These are phyloP conservation scores for Carollia perspicillata DNA, from an alignment of 2,113 vertebrate species.

Conservation along the genomic window DNA sequence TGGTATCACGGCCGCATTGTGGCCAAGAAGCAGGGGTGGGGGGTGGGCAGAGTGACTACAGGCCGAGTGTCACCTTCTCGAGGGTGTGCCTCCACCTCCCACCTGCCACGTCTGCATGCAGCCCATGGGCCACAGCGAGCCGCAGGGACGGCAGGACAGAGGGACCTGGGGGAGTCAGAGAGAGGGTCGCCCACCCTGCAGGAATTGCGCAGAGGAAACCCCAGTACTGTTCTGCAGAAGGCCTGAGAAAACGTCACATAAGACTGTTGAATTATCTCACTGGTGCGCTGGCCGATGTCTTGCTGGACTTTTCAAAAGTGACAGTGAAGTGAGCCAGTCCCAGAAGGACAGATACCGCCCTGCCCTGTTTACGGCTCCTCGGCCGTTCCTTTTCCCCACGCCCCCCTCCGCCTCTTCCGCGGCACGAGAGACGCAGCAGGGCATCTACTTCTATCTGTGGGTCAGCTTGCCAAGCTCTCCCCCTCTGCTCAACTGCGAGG, in stretches of 20 bases:
- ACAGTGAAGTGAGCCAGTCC: neutral
- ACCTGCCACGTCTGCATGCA: too few relatives aligned
- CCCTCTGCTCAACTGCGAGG: neutral
- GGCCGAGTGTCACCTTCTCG: neutral
- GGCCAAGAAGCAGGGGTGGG: neutral
- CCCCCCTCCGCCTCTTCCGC: neutral
- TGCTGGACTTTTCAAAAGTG: neutral
- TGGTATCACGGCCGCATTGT: fast-evolving
- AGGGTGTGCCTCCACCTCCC: neutral
- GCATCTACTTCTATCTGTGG: neutral
- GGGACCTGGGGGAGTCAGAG: neutral
- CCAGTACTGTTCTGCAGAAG: neutral
- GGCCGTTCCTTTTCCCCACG: neutral
- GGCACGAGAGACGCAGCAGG: neutral
- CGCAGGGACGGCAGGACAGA: neutral
- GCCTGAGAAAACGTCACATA: too few relatives aligned
- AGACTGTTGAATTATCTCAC: neutral
- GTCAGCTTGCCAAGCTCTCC: neutral
- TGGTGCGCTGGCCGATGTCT: neutral
- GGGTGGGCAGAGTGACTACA: too few relatives aligned
- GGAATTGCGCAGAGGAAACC: neutral
- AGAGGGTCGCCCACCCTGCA: neutral
- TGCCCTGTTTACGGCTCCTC: neutral
- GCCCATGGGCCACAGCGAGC: fast-evolving
- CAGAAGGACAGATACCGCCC: neutral